phyloP scores from a whole-genome alignment of 1,140 invertebrate genomes.

The Hypothenemus hampei region DNA sequence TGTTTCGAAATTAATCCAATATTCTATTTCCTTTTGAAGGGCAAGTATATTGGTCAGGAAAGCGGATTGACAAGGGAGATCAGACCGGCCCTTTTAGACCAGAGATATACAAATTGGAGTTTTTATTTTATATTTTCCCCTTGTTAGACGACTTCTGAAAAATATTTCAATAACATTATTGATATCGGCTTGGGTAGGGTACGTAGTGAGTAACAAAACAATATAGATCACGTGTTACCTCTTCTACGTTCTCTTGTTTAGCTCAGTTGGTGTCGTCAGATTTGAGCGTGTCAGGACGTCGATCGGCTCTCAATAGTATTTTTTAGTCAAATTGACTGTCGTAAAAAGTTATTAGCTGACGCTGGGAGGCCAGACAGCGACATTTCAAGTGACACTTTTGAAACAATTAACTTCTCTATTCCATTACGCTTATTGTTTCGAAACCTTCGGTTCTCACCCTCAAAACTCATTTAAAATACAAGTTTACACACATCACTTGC shows the following conservation, averaged over 20 bases:
- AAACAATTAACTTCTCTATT: conserved; percentile 29
- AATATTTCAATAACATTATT: conserved; percentile 33
- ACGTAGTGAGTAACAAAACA: conserved; percentile 23
- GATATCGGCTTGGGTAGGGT: conserved; percentile 27
- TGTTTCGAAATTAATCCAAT: conserved; percentile 27
- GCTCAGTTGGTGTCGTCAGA: conserved; percentile 25
- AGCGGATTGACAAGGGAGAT: conserved; percentile 29
- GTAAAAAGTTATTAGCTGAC: conserved; percentile 31
- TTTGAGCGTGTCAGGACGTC: conserved; percentile 17
- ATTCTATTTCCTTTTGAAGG: conserved; percentile 29
- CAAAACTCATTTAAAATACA: conserved; percentile 10
- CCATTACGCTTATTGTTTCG: conserved; percentile 10
- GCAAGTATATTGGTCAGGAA: conserved; percentile 28
- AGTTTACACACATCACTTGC: conserved; percentile 17
- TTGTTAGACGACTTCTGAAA: conserved; percentile 25
- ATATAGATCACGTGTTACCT: conserved; percentile 29
- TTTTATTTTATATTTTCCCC: conserved; percentile 28
- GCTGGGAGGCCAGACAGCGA: conserved; percentile 23
- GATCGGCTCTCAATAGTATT: conserved; percentile 12
- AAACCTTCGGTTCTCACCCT: background rate
- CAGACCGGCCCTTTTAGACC: conserved; percentile 21
- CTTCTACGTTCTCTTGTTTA: conserved; percentile 23
- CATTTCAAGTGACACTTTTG: conserved; percentile 35
- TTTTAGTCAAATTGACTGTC: conserved; percentile 29
- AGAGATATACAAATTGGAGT: conserved; percentile 30